A percentile compares a stretch with the other conserved stretches of the same genome.
phyloP scores from a whole-genome alignment of 2,797 vertebrate genomes.

The Psittacula echo region DNA sequence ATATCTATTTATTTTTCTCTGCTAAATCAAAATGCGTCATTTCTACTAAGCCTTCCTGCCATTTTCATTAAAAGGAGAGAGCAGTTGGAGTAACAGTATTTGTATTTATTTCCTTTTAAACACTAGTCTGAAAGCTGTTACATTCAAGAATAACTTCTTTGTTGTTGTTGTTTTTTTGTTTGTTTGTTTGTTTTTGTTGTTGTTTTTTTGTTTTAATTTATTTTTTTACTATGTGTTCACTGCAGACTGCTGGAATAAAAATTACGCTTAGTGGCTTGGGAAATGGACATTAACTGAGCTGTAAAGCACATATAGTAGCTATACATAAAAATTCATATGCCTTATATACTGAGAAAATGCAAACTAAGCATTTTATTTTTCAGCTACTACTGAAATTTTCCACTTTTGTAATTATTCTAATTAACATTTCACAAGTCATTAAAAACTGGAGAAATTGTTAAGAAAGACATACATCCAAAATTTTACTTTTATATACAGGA shows the following conservation, averaged over 20 bases:
- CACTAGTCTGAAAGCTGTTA: not conserved
- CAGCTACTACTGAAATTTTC: not conserved
- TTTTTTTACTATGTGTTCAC: not conserved
- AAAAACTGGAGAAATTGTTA: not conserved
- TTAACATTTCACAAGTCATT: not conserved
- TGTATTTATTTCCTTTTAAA: not conserved
- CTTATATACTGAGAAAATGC: not conserved
- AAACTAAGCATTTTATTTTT: not conserved
- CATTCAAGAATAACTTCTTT: not conserved
- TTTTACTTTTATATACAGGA: not conserved
- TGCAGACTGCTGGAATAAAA: not conserved
- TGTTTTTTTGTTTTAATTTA: not conserved
- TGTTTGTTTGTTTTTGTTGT: not conserved
- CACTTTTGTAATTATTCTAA: not conserved
- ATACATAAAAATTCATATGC: not conserved
- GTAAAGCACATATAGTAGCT: not conserved
- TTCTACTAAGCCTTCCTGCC: not conserved
- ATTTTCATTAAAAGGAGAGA: not conserved
- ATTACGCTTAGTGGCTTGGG: not conserved
- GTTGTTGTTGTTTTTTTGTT: no score
- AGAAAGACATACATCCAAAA: not conserved
- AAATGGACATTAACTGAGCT: not conserved
- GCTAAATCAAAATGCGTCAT: not conserved
- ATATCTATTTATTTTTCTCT: slow-evolving; percentile 32
- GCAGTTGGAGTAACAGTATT: not conserved